These are phyloP conservation scores for Sesia apiformis DNA, from an alignment of 2,888 invertebrate genomes.

Conservation along the genomic window DNA sequence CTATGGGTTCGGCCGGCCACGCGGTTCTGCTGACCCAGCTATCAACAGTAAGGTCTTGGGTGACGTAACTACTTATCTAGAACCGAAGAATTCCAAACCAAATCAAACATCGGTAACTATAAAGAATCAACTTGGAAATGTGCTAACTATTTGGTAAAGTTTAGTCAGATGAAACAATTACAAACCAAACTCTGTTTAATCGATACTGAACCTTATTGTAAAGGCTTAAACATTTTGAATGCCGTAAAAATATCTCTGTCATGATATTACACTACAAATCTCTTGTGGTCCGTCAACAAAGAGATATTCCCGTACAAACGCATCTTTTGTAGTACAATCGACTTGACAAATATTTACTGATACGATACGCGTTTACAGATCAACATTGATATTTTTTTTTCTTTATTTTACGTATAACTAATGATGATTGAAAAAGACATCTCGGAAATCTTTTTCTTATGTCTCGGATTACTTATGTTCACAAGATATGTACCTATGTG, in stretches of 20 bases:
- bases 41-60: too few species aligned
- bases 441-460: too few species aligned
- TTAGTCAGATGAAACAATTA: constrained; percentile 14
- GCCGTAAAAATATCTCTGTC: too few species aligned
- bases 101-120: constrained; percentile 22
- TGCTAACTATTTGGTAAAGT: constrained; percentile 34
- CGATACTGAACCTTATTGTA: too few species aligned
- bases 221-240: too few species aligned
- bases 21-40: too few species aligned
- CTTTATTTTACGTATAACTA: not conserved
- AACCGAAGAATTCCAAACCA: constrained; percentile 1
- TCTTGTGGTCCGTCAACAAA: constrained; percentile 12
- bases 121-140: constrained; percentile 27
- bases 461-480: too few species aligned
- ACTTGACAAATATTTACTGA: not conserved
- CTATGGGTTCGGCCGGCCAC: too few species aligned
- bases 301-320: not conserved
- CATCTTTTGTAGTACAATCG: not conserved
- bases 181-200: not conserved
- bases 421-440: too few species aligned
- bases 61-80: too few species aligned
- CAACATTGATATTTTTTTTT: not conserved
- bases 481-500: too few species aligned
- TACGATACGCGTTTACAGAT: not conserved
- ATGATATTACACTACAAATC: constrained; percentile 11